Percentiles rank a stretch among this genome's conserved stretches.
Conservation (phyloP, 2,888 invertebrate genomes). For the Pachycephus smyrnensis region DNA sequence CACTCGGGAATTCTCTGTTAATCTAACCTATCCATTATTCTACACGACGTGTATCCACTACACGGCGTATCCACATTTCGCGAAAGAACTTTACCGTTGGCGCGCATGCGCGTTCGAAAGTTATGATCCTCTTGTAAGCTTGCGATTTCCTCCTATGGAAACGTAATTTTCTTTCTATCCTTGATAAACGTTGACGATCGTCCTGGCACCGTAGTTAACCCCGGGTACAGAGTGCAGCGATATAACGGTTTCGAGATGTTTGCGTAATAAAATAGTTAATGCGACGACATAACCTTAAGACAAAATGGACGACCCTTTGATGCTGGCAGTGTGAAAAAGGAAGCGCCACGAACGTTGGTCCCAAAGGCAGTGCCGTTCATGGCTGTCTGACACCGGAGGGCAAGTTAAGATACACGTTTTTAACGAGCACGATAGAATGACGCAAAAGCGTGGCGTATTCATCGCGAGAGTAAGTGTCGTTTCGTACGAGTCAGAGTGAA, state of each 20-base stretch:
- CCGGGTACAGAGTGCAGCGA: not conserved
- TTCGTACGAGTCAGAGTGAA: not conserved
- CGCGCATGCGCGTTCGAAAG: not conserved
- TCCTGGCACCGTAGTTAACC: not conserved
- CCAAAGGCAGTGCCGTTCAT: not conserved
- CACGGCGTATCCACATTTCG: not conserved
- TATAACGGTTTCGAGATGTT: not conserved
- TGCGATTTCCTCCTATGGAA: not conserved
- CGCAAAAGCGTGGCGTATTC: not conserved
- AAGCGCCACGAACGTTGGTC: not conserved
- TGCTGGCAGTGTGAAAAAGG: not conserved
- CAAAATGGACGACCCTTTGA: not conserved
- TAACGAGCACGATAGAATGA: not conserved
- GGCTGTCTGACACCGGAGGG: not conserved
- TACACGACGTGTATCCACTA: not conserved
- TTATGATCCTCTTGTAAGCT: not conserved
- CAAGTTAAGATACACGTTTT: not conserved
- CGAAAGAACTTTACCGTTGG: not conserved
- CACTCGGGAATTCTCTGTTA: not conserved
- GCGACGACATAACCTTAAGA: not conserved
- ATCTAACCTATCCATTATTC: not conserved
- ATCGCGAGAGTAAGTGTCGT: not conserved
- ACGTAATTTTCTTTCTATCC: not conserved
- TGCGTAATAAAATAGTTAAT: not conserved
- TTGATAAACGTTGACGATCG: not conserved